Percentiles rank a stretch among this genome's conserved stretches.
Conservation (phyloP, 2,888 invertebrate species). For the Eupithecia insigniata region DNA sequence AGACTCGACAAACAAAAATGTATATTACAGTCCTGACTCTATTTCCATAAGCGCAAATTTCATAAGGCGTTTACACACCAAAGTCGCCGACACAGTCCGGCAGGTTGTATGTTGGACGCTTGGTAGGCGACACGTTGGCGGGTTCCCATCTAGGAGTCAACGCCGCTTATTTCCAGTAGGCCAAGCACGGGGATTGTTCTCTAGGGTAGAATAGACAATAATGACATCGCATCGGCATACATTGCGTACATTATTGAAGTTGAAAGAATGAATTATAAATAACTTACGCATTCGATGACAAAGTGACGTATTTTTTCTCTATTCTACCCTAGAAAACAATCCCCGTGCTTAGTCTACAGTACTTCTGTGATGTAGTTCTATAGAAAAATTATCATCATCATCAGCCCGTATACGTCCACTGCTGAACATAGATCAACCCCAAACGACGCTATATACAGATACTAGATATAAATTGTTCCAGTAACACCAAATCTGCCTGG, state of each 20-base stretch:
- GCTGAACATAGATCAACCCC: too few species aligned
- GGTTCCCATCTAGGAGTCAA: not conserved
- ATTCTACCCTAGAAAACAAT: too few species aligned
- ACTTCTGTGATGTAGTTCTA: not conserved
- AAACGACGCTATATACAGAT: too few species aligned
- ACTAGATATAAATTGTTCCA: not conserved
- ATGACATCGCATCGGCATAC: too few species aligned
- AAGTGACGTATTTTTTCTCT: too few species aligned
- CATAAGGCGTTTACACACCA: not conserved
- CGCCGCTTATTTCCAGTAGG: not conserved
- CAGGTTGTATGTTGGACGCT: not conserved
- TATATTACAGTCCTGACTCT: slow-evolving; percentile 17
- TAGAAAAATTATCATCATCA: not conserved
- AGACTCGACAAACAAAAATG: not conserved
- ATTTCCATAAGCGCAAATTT: slow-evolving; percentile 7
- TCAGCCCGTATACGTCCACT: too few species aligned
- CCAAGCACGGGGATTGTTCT: too few species aligned
- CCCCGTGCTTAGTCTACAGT: too few species aligned
- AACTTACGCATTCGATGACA: too few species aligned
- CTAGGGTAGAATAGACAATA: too few species aligned
- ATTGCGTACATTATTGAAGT: too few species aligned
- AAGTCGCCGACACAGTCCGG: not conserved
- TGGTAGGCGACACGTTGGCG: not conserved
- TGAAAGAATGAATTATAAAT: too few species aligned
- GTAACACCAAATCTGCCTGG: not conserved